These are phyloP conservation scores for Butorides virescens DNA, from an alignment of 2,113 vertebrate species.

Conservation along the genomic window DNA sequence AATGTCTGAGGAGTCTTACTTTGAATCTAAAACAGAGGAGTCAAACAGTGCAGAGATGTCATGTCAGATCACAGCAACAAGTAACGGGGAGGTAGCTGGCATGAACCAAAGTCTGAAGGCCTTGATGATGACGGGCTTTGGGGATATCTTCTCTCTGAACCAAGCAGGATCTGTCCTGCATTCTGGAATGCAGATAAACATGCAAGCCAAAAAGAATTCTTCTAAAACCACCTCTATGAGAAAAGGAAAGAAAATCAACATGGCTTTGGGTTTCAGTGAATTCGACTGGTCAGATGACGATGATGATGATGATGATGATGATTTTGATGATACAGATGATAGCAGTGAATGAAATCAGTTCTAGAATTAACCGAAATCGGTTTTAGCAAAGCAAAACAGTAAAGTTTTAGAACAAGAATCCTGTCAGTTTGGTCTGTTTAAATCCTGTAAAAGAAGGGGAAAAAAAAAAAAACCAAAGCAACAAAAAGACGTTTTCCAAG, in stretches of 20 bases:
- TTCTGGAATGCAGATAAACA: conserved; percentile 91
- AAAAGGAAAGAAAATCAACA: conserved; percentile 91
- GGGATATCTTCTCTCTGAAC: conserved; percentile 89
- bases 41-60: conserved; percentile 93
- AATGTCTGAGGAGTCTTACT: conserved; percentile 91
- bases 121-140: conserved; percentile 90
- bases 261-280: conserved; percentile 87
- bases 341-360: conserved; percentile 77
- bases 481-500: conserved; percentile 37
- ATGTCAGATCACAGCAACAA: conserved; percentile 88
- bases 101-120: conserved; percentile 85
- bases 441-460: conserved; percentile 57
- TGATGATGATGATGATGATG: conserved; percentile 73
- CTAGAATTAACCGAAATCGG: conserved; percentile 37
- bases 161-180: conserved; percentile 84
- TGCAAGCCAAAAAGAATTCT: conserved; percentile 92
- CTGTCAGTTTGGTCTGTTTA: conserved; percentile 71
- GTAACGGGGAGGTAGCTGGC: conserved; percentile 88
- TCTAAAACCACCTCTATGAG: conserved; percentile 89
- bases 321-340: conserved; percentile 74
- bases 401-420: conserved; percentile 61
- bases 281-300: conserved; percentile 85
- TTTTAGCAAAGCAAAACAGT: conserved; percentile 56
- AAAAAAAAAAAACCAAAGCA: background rate
- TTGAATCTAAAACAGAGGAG: conserved; percentile 92